A percentile compares a stretch with the other conserved stretches of the same genome.
These are phyloP conservation scores for Puntigrus tetrazona DNA, from an alignment of 2,113 vertebrate species.

Conservation along the genomic window DNA sequence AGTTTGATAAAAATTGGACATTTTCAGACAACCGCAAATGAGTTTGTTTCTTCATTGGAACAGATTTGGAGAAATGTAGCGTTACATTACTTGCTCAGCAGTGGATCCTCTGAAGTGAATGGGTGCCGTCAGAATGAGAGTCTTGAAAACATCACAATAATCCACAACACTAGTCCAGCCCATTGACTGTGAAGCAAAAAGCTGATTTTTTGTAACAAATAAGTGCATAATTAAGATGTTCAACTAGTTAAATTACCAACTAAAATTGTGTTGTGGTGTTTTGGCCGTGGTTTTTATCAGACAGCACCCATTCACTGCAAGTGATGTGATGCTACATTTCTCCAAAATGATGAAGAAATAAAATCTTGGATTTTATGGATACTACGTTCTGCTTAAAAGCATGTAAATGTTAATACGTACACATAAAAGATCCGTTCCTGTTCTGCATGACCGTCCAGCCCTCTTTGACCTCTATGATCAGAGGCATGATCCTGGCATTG, in stretches of 20 bases:
- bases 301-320: not conserved
- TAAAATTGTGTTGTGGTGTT: too few species aligned
- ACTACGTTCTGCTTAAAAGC: not conserved
- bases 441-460: conserved; percentile 87
- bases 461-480: conserved; percentile 83
- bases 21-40: too few species aligned
- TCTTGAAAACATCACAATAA: too few species aligned
- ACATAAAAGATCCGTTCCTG: conserved; percentile 74
- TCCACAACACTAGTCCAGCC: too few species aligned
- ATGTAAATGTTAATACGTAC: conserved; percentile 73
- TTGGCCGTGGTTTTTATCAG: too few species aligned
- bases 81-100: not conserved
- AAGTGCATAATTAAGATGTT: too few species aligned
- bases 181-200: too few species aligned
- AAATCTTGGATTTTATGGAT: not conserved
- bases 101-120: not conserved
- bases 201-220: too few species aligned
- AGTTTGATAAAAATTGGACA: not conserved
- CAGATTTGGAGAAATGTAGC: not conserved
- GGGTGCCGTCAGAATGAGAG: not conserved
- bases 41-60: not conserved
- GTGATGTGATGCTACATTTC: not conserved
- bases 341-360: not conserved
- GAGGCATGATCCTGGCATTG: conserved; percentile 84
- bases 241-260: too few species aligned